Percentiles rank a stretch among this genome's conserved stretches.
These are phyloP conservation scores for Diplazon laetatorius DNA, from an alignment of 2,888 invertebrate genomes.

Conservation along the genomic window DNA sequence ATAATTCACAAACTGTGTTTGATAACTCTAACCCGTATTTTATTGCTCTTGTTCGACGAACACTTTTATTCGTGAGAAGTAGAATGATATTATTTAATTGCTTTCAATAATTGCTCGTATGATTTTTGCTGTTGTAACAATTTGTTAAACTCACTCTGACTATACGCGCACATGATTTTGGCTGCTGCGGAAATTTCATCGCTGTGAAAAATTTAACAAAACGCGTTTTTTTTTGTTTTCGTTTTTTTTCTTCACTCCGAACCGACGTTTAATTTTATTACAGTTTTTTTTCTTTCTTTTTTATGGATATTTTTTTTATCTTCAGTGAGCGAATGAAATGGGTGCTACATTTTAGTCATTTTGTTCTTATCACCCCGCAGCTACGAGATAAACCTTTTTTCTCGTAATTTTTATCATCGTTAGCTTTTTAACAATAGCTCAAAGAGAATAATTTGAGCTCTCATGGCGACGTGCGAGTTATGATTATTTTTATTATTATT, in stretches of 20 bases:
- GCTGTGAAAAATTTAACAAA: conserved; percentile 18
- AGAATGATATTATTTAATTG: conserved; percentile 36
- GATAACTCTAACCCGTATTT: conserved; percentile 21
- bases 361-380: background rate
- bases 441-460: too few species aligned
- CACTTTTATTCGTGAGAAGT: conserved; percentile 32
- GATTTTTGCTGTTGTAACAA: conserved; percentile 15
- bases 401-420: background rate
- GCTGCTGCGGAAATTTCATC: conserved; percentile 36
- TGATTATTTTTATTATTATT: too few species aligned
- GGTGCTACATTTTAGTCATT: background rate
- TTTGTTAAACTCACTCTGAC: conserved; percentile 16
- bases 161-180: conserved; percentile 14
- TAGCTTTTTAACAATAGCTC: too few species aligned
- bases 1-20: conserved; percentile 6
- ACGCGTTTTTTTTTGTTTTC: background rate
- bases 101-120: conserved; percentile 14
- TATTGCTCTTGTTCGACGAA: conserved; percentile 20
- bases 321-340: too few species aligned
- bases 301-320: background rate
- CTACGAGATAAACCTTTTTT: background rate
- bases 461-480: too few species aligned
- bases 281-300: background rate
- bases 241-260: background rate
- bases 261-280: background rate